Percentiles rank a stretch among this genome's conserved stretches.
Evolutionary conservation across 1,140 invertebrate genomes (phyloP).

Genomic region (Ceratitis capitata): DNA sequence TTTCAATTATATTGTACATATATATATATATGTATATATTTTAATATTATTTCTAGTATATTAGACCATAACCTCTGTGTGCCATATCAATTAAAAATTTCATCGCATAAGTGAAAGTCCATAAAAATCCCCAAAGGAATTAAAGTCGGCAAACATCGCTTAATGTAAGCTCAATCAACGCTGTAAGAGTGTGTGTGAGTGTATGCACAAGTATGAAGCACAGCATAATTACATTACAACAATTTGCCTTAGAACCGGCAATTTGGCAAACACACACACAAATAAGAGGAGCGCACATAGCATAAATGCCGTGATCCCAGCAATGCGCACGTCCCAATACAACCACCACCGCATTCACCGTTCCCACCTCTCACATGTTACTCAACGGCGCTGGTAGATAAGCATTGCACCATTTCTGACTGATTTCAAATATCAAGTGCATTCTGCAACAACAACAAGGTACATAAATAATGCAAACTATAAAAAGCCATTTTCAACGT

Average conservation of each 20-base stretch:
- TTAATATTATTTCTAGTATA: too few species aligned
- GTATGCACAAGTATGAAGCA: neutral
- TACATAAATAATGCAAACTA: neutral
- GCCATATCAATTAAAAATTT: neutral
- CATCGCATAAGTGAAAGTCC: neutral
- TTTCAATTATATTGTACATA: too few species aligned
- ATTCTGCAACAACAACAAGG: neutral
- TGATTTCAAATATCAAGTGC: conserved; percentile 25
- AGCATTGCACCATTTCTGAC: neutral
- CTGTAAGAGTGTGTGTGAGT: neutral
- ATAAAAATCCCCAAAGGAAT: neutral
- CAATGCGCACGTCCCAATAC: neutral
- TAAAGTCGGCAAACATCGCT: neutral
- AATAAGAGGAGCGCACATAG: neutral
- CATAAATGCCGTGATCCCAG: neutral
- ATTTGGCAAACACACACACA: neutral
- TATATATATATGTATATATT: too few species aligned
- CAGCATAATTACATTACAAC: conserved; percentile 7
- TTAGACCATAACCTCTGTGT: too few species aligned
- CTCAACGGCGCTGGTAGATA: neutral
- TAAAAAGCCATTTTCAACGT: neutral
- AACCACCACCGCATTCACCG: too few species aligned
- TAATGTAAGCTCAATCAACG: neutral
- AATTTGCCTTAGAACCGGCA: conserved; percentile 16
- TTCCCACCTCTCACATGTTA: neutral